phyloP scores from a whole-genome alignment of 2,888 invertebrate genomes.

The Lysandra bellargus region DNA sequence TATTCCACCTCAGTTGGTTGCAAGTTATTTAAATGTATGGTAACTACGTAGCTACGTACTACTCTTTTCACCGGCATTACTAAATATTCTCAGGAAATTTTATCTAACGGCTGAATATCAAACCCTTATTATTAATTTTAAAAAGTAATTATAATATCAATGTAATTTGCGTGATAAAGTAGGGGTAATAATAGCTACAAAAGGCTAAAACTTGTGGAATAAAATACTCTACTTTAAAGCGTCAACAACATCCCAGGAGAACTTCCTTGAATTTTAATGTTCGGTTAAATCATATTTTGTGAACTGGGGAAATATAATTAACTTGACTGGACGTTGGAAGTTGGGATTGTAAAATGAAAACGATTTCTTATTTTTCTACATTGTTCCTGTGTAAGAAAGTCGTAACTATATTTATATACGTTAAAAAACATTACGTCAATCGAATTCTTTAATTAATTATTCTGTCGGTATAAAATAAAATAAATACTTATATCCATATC shows the following conservation, averaged over 20 bases:
- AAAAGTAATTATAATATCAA: too few species aligned
- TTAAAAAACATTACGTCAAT: too few species aligned
- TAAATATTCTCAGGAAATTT: background rate
- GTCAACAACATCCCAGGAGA: conserved; percentile 9
- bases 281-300: conserved; percentile 16
- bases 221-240: background rate
- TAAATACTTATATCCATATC: too few species aligned
- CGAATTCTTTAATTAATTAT: too few species aligned
- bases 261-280: conserved; percentile 28
- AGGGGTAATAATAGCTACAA: background rate
- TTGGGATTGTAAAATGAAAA: background rate
- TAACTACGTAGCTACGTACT: background rate
- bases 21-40: background rate
- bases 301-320: conserved; percentile 16
- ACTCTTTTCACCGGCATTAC: background rate
- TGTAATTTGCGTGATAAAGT: background rate
- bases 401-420: background rate
- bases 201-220: background rate
- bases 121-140: too few species aligned
- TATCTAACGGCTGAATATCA: background rate
- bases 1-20: background rate
- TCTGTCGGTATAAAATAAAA: too few species aligned
- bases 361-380: background rate
- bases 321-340: conserved; percentile 3
- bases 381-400: background rate